Base-by-base conservation (phyloP, 2,797 vertebrate genomes). In the Megalops cyprinoides region DNA sequence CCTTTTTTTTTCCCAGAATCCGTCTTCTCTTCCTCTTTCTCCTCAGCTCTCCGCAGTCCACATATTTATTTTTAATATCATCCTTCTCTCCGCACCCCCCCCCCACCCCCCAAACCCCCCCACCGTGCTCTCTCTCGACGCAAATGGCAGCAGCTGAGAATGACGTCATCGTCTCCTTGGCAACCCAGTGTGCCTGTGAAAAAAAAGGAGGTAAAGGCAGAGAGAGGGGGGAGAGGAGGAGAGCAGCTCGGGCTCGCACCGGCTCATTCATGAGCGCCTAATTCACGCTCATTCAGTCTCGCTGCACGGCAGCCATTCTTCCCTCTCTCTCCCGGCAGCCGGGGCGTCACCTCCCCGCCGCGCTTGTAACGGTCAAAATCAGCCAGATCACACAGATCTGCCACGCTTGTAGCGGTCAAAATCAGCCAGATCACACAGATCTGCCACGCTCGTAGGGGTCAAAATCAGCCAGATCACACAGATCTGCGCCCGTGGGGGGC, bases 151-250 rank as follows among this genome's bases (percentile, higher is more conserved):
- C 90, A 91, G 90, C 90, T 92, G 89, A 88, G 85, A 91, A 88
- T 92, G 91, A 93, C 87, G 90, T 91, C 87, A 75, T 78, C 12
- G 86, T 95, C 87, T 92, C 94, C 93, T 86, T 93, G 92, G 91
- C 90, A 95, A 94, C 93, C 62, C 80, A 83, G 88, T 90, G 86
- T 80, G 87, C 84, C 62, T 65, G 88, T 79, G 77, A 81, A 74
- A 82, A 74, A 81, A 37, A 53, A 76, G 60, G 77, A 76, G 58
- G 60, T 14, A 76, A 69, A 74, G 49, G 76, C 55, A 75, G 44
- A 51, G 44, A 23, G 48, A 75, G 81, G 86, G 80, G 82, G 83
- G 58, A 77, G 85, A 25, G 56, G 56, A 4, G 14, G 58, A 62
- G 58, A 58, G 56, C 6, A 58, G 56, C 39, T 49, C 8, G 65